phyloP scores from a whole-genome alignment of 2,888 invertebrate genomes.

The Catocala nupta region DNA sequence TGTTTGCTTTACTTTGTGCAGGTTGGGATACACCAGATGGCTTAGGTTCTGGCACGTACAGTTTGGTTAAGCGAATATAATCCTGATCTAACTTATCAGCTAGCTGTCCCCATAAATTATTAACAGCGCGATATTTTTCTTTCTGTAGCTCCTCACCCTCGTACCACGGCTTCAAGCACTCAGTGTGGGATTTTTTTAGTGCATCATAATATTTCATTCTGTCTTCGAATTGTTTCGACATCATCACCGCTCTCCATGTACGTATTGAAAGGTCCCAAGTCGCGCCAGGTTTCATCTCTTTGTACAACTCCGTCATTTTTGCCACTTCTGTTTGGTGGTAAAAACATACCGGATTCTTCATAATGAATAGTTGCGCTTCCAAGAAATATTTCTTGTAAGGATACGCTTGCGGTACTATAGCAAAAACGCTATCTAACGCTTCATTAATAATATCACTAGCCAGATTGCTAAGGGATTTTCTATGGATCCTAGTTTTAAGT shows the following conservation, averaged over 20 bases:
- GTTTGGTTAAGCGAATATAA: conserved; percentile 52
- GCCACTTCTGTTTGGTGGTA: conserved; percentile 80
- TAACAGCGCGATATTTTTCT: conserved; percentile 70
- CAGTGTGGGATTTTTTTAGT: conserved; percentile 64
- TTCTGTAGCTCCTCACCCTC: conserved; percentile 67
- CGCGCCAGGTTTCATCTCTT: conserved; percentile 63
- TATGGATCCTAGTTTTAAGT: conserved; percentile 63
- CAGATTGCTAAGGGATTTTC: conserved; percentile 60
- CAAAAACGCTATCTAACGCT: conserved; percentile 58
- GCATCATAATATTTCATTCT: conserved; percentile 73
- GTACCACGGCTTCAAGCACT: conserved; percentile 72
- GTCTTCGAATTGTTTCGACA: conserved; percentile 70
- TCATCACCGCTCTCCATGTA: conserved; percentile 75
- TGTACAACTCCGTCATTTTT: conserved; percentile 67
- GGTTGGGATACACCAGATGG: too few species aligned
- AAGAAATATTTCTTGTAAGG: conserved; percentile 74
- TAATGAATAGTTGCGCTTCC: conserved; percentile 75
- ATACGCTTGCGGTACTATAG: conserved; percentile 64
- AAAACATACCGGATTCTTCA: conserved; percentile 80
- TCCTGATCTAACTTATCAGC: conserved; percentile 72
- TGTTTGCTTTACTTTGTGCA: too few species aligned
- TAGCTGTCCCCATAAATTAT: conserved; percentile 63
- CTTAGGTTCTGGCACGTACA: not conserved
- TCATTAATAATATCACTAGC: conserved; percentile 60
- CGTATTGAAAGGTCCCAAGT: conserved; percentile 75